phyloP scores from a whole-genome alignment of 1,140 invertebrate genomes.

The Alviniconcha marisindica region DNA sequence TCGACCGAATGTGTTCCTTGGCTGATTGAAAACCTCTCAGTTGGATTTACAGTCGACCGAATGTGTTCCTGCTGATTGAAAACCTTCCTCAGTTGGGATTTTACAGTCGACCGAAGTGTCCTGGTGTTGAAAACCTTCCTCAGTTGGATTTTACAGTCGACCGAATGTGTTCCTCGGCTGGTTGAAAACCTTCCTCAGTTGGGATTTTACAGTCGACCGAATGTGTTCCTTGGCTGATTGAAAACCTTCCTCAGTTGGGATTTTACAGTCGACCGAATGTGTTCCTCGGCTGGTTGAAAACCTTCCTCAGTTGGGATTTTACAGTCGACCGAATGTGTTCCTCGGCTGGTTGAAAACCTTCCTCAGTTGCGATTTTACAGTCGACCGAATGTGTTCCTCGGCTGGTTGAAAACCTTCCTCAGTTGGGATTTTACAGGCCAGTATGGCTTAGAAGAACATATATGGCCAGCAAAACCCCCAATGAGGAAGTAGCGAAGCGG shows the following conservation, averaged over 20 bases:
- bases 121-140: conserved; percentile 30
- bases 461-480: conserved; percentile 61
- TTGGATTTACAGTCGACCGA: neutral
- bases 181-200: too few relatives aligned
- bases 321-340: too few relatives aligned
- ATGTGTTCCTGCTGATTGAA: neutral
- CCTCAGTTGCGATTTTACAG: too few relatives aligned
- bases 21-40: neutral
- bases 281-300: conserved; percentile 5
- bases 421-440: conserved; percentile 67
- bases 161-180: too few relatives aligned
- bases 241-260: too few relatives aligned
- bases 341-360: too few relatives aligned
- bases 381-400: neutral
- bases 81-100: too few relatives aligned
- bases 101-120: too few relatives aligned
- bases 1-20: neutral
- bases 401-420: conserved; percentile 40
- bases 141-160: too few relatives aligned
- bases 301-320: too few relatives aligned
- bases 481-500: conserved; percentile 42
- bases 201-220: too few relatives aligned
- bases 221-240: too few relatives aligned
- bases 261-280: neutral
- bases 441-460: conserved; percentile 54